phyloP scores from a whole-genome alignment of 2,888 invertebrate genomes.

The Apotomis capreana region DNA sequence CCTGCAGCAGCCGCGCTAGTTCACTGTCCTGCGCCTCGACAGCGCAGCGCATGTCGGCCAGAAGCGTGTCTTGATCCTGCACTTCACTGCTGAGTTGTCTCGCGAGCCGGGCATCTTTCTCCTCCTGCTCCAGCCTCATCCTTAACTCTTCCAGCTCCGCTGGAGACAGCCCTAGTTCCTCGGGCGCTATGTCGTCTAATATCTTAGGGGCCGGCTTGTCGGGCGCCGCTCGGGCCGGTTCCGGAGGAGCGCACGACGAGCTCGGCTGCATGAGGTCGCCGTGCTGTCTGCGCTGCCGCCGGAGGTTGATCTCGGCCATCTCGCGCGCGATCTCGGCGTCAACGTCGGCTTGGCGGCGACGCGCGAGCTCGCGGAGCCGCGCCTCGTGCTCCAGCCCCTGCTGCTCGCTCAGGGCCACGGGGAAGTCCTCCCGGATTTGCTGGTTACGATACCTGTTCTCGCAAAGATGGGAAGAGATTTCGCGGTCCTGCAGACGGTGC shows the following conservation, averaged over 20 bases:
- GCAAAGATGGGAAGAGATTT: slow-evolving; percentile 77
- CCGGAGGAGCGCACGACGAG: slow-evolving; percentile 62
- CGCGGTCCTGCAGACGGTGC: slow-evolving; percentile 77
- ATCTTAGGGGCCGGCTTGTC: slow-evolving; percentile 44
- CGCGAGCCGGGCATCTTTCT: slow-evolving; percentile 72
- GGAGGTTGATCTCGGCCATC: slow-evolving; percentile 77
- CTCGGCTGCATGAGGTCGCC: slow-evolving; percentile 63
- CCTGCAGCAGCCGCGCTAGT: slow-evolving; percentile 73
- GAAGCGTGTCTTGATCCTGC: slow-evolving; percentile 67
- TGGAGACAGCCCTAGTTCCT: slow-evolving; percentile 72
- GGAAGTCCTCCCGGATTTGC: slow-evolving; percentile 79
- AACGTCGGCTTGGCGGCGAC: slow-evolving; percentile 74
- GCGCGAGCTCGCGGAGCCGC: slow-evolving; percentile 64
- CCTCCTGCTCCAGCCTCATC: slow-evolving; percentile 73
- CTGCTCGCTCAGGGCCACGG: slow-evolving; percentile 75
- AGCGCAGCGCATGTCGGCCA: slow-evolving; percentile 77
- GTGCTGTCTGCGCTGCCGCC: slow-evolving; percentile 67
- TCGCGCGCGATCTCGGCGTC: slow-evolving; percentile 78
- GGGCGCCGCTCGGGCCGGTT: slow-evolving; percentile 43
- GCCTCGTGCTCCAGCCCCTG: slow-evolving; percentile 73
- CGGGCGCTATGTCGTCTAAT: slow-evolving; percentile 60
- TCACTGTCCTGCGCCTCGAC: slow-evolving; percentile 80
- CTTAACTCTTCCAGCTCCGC: slow-evolving; percentile 72
- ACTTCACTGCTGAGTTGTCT: slow-evolving; percentile 70
- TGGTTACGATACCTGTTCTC: slow-evolving; percentile 78